Evolutionary conservation across 2,797 vertebrate genomes (phyloP).

Genomic region (Channa striata): DNA sequence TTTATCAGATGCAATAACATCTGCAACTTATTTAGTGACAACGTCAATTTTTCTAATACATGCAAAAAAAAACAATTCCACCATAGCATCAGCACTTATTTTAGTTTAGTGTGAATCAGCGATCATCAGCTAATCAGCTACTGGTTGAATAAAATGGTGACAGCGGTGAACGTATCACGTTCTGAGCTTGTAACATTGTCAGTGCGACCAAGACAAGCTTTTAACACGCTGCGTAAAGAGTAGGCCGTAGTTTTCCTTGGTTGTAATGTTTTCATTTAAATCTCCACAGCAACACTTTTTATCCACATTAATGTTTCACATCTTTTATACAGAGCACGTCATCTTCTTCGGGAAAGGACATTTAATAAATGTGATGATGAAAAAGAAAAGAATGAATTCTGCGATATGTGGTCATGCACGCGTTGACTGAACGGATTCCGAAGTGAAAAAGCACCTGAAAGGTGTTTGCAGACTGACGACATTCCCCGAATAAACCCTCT

Average conservation of each 20-base stretch:
- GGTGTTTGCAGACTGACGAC: conserved; percentile 52
- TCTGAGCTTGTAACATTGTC: too few species aligned
- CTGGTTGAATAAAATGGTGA: too few species aligned
- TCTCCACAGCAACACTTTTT: background rate
- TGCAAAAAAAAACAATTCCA: too few species aligned
- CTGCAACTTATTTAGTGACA: too few species aligned
- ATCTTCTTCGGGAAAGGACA: background rate
- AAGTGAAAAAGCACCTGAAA: conserved; percentile 26
- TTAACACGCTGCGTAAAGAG: too few species aligned
- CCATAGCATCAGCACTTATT: too few species aligned
- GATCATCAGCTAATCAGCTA: too few species aligned
- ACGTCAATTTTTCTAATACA: too few species aligned
- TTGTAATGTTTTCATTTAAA: background rate
- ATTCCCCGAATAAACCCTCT: conserved; percentile 26
- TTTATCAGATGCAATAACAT: too few species aligned
- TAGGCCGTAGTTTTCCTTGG: background rate
- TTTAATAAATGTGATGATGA: conserved; percentile 26
- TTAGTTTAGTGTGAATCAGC: too few species aligned
- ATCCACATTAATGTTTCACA: background rate
- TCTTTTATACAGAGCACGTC: conserved; percentile 4
- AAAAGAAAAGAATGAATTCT: conserved; percentile 35
- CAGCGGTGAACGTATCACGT: too few species aligned
- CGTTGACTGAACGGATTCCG: conserved; percentile 34
- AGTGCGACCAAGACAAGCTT: too few species aligned
- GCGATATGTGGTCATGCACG: conserved; percentile 7